Base-by-base conservation (phyloP, 2,888 invertebrate genomes). In the Eulithis testata region DNA sequence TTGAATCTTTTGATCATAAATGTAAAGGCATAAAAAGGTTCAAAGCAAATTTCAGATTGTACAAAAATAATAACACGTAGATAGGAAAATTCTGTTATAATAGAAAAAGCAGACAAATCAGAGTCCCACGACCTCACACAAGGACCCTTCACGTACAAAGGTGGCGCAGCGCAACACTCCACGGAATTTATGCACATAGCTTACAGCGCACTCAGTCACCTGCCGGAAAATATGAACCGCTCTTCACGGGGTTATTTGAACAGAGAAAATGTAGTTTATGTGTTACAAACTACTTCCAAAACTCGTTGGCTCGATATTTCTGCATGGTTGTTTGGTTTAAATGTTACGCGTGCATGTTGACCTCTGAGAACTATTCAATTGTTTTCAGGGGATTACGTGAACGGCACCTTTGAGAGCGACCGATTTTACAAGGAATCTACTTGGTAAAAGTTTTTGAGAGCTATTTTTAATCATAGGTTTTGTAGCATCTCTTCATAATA, bases 181-280 rank as follows among this genome's bases (percentile, higher is more conserved):
- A 79, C 74, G 14, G 80, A 90, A 91, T 86, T 86, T 91, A 91
- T 91, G 90, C 90, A 90, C 90, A 90, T 90, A 89, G 86, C 81
- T 89, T 88, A 89, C 82, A 85, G 81, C 82, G 78, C 83, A 80
- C 86, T 87, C 73, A 78, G 79, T 80, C 81, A 79, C 82, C 80
- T 79, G 76, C 76, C 82, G 78, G 79, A 76, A 77, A 76, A 78
- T 78, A 73, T 77, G 77, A 64, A 59, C 54, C 54, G 44, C 63
- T 51, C 64, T 59, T 60, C 58, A 53, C 53, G 12, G 3, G 58
- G 49, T 45, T 63, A 63, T 58, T 58, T 53, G 12, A 37, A 63
- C 37, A 54, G 7, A 47, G 45, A 57, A 56, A 56, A 58, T 58
- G 45, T 63, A 45, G 62, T 56, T 62, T 60, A 12, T 37, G 55